A percentile compares a stretch with the other conserved stretches of the same genome.
These are phyloP conservation scores for Mesoclemmys tuberculata DNA, from an alignment of 2,113 vertebrate genomes.

Conservation along the genomic window DNA sequence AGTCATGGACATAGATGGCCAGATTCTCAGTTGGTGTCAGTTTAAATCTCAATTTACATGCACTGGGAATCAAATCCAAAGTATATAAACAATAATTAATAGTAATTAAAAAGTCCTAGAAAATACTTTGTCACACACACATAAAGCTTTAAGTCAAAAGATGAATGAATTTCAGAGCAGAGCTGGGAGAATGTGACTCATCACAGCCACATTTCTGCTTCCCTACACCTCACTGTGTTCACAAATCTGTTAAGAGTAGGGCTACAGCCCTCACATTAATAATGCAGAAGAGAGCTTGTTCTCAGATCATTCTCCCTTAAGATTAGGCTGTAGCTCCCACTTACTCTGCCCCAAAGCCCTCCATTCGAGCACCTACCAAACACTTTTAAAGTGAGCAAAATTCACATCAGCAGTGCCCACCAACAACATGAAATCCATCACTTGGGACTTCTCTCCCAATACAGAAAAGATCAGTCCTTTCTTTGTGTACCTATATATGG, in stretches of 20 bases:
- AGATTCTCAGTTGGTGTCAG: background rate
- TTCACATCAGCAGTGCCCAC: accelerated
- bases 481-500: background rate
- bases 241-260: background rate
- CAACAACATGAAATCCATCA: background rate
- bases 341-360: background rate
- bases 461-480: background rate
- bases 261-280: background rate
- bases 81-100: background rate
- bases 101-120: no score
- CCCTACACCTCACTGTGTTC: background rate
- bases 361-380: background rate
- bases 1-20: background rate
- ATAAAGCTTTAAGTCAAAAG: no score
- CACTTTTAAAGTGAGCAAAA: background rate
- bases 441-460: background rate
- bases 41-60: background rate
- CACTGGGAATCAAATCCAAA: background rate
- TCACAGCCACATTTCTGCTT: background rate
- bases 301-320: background rate
- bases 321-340: background rate
- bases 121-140: no score
- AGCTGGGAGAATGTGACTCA: background rate
- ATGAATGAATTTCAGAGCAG: background rate
- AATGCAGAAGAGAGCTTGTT: background rate